A percentile compares a stretch with the other conserved stretches of the same genome.
These are phyloP conservation scores for Solea senegalensis DNA, from an alignment of 2,113 vertebrate species.

Conservation along the genomic window DNA sequence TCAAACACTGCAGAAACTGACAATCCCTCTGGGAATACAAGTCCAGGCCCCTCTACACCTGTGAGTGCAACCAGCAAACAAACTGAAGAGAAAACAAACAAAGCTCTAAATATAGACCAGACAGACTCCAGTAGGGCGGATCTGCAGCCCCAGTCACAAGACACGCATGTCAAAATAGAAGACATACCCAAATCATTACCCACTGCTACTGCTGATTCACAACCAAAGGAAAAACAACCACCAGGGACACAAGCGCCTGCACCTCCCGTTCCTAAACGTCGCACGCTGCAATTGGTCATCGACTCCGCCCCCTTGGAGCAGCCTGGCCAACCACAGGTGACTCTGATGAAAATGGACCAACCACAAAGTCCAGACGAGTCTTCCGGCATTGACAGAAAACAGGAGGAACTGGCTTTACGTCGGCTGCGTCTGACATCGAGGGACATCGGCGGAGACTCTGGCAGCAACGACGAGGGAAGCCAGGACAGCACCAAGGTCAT, in stretches of 20 bases:
- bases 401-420: background rate
- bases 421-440: constrained; percentile 12
- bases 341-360: constrained; percentile 64
- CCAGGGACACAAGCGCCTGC: constrained; percentile 16
- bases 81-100: background rate
- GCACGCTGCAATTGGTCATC: constrained; percentile 83
- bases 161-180: constrained; percentile 10
- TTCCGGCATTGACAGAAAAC: background rate
- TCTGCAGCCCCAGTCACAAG: constrained; percentile 27
- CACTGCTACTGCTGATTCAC: constrained; percentile 21
- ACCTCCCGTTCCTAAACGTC: constrained; percentile 88
- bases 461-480: constrained; percentile 61
- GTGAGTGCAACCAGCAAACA: constrained; percentile 29
- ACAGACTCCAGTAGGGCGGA: constrained; percentile 26
- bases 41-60: constrained; percentile 1
- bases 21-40: constrained; percentile 1
- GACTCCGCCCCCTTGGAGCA: constrained; percentile 35
- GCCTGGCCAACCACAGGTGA: constrained; percentile 58
- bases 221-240: constrained; percentile 25
- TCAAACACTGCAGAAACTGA: background rate
- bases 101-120: constrained; percentile 13
- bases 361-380: constrained; percentile 13
- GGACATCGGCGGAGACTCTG: constrained; percentile 23
- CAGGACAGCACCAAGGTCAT: constrained; percentile 74
- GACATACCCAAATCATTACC: background rate